Conservation (phyloP, 2,797 vertebrate species). For the Notolepis coatsorum region DNA sequence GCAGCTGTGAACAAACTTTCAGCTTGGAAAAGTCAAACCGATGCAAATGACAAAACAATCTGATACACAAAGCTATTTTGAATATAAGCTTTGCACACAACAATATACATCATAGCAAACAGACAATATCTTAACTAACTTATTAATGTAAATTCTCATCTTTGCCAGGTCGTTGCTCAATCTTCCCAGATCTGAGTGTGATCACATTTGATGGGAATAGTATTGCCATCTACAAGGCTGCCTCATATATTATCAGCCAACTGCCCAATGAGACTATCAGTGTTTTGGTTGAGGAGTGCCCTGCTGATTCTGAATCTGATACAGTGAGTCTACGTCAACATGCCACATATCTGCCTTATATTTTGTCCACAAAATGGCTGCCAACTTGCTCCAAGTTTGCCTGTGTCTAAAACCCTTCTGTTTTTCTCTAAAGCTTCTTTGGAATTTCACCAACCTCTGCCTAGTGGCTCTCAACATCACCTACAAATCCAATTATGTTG, state of each 20-base stretch:
- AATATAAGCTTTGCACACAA: no score
- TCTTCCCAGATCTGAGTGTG: conserved; percentile 94
- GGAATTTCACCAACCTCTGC: conserved; percentile 90
- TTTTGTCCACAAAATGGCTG: conserved; percentile 46
- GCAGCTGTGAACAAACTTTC: no score
- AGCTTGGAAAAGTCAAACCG: no score
- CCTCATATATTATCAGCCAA: conserved; percentile 88
- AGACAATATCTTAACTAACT: no score
- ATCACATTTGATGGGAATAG: conserved; percentile 94
- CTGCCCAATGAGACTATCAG: conserved; percentile 88
- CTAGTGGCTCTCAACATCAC: conserved; percentile 90
- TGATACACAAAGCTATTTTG: no score
- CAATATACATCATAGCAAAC: no score
- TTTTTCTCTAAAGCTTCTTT: conserved; percentile 79
- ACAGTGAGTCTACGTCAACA: conserved; percentile 77
- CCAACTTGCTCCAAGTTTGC: conserved; percentile 23
- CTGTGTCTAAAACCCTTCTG: conserved; percentile 10
- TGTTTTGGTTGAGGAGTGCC: conserved; percentile 88
- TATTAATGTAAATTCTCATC: no score
- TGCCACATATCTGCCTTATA: not conserved
- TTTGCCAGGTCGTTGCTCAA: conserved; percentile 90
- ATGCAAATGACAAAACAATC: no score
- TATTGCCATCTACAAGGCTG: conserved; percentile 90
- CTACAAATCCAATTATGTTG: conserved; percentile 85
- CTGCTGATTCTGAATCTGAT: conserved; percentile 73